Base-by-base conservation (phyloP, 2,797 vertebrate genomes). In the Momotus momota region DNA sequence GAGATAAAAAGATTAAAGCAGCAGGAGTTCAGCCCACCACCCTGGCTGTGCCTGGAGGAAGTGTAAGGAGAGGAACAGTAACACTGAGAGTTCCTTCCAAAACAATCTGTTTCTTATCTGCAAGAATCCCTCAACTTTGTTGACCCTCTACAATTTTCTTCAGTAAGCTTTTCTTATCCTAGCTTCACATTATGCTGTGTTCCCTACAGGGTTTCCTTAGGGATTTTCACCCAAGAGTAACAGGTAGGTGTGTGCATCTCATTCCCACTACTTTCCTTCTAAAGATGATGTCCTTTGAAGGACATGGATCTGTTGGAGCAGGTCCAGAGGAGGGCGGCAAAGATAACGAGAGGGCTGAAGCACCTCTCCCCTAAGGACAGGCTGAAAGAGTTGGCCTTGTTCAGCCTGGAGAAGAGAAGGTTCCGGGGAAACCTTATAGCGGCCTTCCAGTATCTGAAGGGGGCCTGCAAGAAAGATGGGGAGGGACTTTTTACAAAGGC, bases 1-100 rank as follows among this genome's bases (percentile, higher is more conserved):
- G 14, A 69, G n/a, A 88, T 62, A 91, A 91, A 91, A 90, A 84
- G 64, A 93, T 75, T 65, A 91, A 88, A 88, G 70, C 45, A 66
- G 54, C 40, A 52, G 10, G 35, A 84, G 41, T 18, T 75, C 74
- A 64, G 81, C 40, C 41, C 75, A 85, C 45, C 38, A 86, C 45
- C 45, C 45, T 64, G 33, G 41, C n/a, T 86, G 55, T 4, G 21
- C 74, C 74, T 57, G 52, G 33, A 65, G 75, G 49, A 89, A 77
- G 9, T 1, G 1, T 33, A 83, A 27, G n/a, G 26, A 93, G 58
- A 65, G 16, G 7, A 73, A 27, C 25, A 83, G 7, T 25, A 83
- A 58, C 3, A 43, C 4, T 31, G 13, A 18, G 1, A 70, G 14
- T 9, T 84, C 38, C 48, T 74, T 62, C 40, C 57, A 58, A 48